Percentiles rank a stretch among this genome's conserved stretches.
Evolutionary conservation across 2,113 vertebrate genomes (phyloP).

Genomic region (Spea multiplicata): DNA sequence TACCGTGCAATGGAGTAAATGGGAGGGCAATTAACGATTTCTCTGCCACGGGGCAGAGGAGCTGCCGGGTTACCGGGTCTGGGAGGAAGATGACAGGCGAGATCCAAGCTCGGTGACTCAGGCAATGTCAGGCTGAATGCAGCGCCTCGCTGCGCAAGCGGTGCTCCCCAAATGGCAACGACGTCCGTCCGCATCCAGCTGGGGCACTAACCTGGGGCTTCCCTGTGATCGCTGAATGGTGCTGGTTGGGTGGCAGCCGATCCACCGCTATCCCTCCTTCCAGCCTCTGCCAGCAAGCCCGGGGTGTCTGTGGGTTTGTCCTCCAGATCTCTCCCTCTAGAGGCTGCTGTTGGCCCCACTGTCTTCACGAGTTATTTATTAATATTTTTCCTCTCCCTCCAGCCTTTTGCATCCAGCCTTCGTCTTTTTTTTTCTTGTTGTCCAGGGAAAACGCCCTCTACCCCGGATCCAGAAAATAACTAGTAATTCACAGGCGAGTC

Average conservation of each 20-base stretch:
- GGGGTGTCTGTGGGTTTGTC: not conserved
- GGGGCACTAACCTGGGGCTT: constrained; percentile 32
- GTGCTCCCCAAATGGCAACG: no score
- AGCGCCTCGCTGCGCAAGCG: no score
- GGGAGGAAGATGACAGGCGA: no score
- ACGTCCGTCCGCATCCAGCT: not conserved
- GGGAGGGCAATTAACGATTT: no score
- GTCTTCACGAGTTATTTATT: constrained; percentile 1
- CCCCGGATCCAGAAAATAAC: constrained; percentile 63
- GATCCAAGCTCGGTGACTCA: no score
- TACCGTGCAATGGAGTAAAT: no score
- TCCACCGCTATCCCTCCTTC: constrained; percentile 17
- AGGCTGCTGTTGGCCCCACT: constrained; percentile 23
- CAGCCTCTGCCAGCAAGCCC: not conserved
- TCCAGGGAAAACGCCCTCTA: constrained; percentile 66
- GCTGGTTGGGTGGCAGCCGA: constrained; percentile 12
- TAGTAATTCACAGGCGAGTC: constrained; percentile 21
- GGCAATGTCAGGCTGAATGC: no score
- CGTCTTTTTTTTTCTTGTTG: constrained; percentile 51
- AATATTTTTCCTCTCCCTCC: constrained; percentile 20
- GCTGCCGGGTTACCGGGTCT: no score
- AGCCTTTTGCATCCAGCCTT: constrained; percentile 12
- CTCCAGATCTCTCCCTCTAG: constrained; percentile 17
- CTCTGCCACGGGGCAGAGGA: no score
- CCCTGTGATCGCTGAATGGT: constrained; percentile 31